phyloP scores from a whole-genome alignment of 1,140 invertebrate genomes.

The Penaeus chinensis region DNA sequence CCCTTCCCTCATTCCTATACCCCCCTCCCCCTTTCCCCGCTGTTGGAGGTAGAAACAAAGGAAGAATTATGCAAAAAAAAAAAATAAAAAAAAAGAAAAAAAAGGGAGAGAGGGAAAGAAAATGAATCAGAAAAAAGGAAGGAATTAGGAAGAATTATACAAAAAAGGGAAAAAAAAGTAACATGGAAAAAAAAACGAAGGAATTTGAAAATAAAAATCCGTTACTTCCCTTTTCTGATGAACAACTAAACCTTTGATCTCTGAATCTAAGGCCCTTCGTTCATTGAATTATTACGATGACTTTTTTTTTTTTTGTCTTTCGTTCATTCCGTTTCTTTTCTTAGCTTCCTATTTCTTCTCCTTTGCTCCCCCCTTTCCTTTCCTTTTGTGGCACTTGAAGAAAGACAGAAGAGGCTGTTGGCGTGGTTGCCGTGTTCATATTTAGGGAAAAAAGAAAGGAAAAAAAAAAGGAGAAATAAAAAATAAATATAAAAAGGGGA shows the following conservation, averaged over 20 bases:
- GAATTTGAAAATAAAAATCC: too few species aligned
- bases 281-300: too few species aligned
- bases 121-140: neutral
- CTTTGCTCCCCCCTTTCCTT: neutral
- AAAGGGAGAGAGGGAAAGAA: constrained; percentile 26
- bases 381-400: neutral
- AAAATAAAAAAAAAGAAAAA: constrained; percentile 9
- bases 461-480: neutral
- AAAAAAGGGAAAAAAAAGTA: neutral
- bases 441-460: too few species aligned
- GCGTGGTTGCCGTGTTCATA: too few species aligned
- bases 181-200: neutral
- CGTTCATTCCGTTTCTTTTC: neutral
- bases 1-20: neutral
- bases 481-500: neutral
- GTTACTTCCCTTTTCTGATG: too few species aligned
- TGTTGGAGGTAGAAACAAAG: neutral
- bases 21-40: neutral
- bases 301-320: neutral
- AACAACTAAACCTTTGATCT: too few species aligned
- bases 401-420: neutral
- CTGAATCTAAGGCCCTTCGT: too few species aligned
- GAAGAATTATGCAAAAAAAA: neutral
- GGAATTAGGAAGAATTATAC: too few species aligned
- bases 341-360: neutral